A percentile compares a stretch with the other conserved stretches of the same genome.
Evolutionary conservation across 2,113 vertebrate species (phyloP).

Genomic region (Micromys minutus): DNA sequence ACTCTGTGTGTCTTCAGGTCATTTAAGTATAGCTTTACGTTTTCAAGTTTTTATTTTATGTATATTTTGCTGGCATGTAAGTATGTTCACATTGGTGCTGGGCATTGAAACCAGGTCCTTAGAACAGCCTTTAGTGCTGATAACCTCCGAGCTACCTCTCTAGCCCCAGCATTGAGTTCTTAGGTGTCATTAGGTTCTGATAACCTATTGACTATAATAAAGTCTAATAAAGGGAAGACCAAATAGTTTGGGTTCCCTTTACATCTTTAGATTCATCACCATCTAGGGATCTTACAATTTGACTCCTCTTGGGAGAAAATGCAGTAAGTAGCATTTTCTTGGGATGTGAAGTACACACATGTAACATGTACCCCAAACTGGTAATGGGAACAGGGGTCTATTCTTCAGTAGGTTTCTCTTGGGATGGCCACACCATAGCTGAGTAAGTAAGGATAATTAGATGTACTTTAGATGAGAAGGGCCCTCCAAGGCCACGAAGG

Average conservation of each 20-base stretch:
- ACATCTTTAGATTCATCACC: no score
- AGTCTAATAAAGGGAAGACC: background rate
- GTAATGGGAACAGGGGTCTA: background rate
- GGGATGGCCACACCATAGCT: no score
- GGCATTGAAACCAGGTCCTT: background rate
- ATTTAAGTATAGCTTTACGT: background rate
- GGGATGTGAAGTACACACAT: background rate
- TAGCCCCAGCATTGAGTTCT: background rate
- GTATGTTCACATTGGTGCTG: background rate
- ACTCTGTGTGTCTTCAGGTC: background rate
- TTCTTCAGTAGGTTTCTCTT: background rate
- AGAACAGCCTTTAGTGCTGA: background rate
- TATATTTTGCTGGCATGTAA: background rate
- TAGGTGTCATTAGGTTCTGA: background rate
- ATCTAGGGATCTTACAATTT: background rate
- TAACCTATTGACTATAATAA: background rate
- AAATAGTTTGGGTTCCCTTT: background rate
- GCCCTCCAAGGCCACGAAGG: background rate
- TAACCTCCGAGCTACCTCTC: background rate
- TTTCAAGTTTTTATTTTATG: background rate
- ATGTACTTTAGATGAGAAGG: background rate
- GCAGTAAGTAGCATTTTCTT: background rate
- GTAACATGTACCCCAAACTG: background rate
- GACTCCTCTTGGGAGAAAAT: background rate
- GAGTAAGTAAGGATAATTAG: background rate